Base-by-base conservation (phyloP, 2,113 vertebrate genomes). In the Poecilia latipinna region DNA sequence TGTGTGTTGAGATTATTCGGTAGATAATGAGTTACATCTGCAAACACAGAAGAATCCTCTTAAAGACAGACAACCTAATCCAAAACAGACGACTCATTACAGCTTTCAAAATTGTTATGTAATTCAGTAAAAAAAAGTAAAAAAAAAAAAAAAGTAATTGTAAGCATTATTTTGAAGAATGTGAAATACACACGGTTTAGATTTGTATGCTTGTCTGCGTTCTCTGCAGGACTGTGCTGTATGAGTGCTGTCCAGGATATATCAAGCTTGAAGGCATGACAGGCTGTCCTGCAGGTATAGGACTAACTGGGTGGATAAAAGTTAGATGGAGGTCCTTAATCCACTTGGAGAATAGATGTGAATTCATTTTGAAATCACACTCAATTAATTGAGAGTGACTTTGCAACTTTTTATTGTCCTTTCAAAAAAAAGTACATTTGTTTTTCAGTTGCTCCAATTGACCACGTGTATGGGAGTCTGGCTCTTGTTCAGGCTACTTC, bases 201-300 rank as follows among this genome's bases (percentile, higher is more conserved):
- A 60, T 71, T 28, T 87, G 61, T 89, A 3, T 80, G 26, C 85
- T 74, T 48, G 17, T 48, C 1, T 48, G 44, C 19, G 44, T 64
- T 61, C 31, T 57, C 19, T 83, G 44, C 82, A 99, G 98, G 86
- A 96, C 94, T 31, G 95, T 99, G 35, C 79, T 98, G 29, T 99
- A 99, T 73, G 98, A 99, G 87, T 99, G 98, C 75, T 99, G 98
- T 87, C 98, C 98, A 72, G 98, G 98, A 0, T 99, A 99, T 81
- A 97, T 96, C 96, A 97, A 93, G 87, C 87, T 99, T 94, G 96
- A 97, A 0, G 96, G 95, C 62, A 92, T 86, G 13, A 93, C 73
- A 69, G 98, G 98, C 65, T 99, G 98, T 80, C 97, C 98, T 79
- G 98, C 98, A 97, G 97, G 98, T 99, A 95, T 1, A 75, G 62